phyloP scores from a whole-genome alignment of 2,797 vertebrate species.

The Muscicapa striata region DNA sequence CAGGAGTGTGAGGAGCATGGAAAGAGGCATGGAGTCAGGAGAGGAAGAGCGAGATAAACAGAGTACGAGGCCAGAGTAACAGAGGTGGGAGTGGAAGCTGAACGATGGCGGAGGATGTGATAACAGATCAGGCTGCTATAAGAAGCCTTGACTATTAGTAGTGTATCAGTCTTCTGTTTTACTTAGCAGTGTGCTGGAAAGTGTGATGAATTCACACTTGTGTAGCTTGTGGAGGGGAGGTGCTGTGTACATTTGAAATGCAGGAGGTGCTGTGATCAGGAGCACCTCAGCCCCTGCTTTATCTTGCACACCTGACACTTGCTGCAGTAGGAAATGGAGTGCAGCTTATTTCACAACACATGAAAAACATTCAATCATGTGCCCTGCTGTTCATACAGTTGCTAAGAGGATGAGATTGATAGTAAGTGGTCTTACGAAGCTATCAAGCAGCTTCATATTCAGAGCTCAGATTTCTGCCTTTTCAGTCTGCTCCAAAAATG shows the following conservation, averaged over 20 bases:
- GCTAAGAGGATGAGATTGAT: conserved; percentile 55
- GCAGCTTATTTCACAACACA: conserved; percentile 30
- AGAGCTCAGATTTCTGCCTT: conserved; percentile 29
- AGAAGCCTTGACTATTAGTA: conserved; percentile 55
- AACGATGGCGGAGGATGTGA: conserved; percentile 20
- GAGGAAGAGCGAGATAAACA: conserved; percentile 48
- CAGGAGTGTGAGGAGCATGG: background rate
- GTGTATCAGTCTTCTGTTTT: conserved; percentile 46
- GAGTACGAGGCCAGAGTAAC: conserved; percentile 17
- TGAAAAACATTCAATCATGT: conserved; percentile 51
- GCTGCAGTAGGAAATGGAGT: conserved; percentile 7
- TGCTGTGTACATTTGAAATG: background rate
- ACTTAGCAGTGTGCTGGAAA: conserved; percentile 21
- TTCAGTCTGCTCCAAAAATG: background rate
- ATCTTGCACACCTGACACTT: conserved; percentile 45
- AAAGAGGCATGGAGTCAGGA: background rate
- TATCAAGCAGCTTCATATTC: conserved; percentile 22
- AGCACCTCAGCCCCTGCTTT: background rate
- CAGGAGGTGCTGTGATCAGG: background rate
- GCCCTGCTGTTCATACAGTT: conserved; percentile 37
- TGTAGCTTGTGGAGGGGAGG: background rate
- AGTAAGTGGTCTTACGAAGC: conserved; percentile 28
- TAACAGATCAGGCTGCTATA: conserved; percentile 60
- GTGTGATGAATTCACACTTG: background rate
- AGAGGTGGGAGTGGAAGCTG: conserved; percentile 44